Percentiles rank a stretch among this genome's conserved stretches.
These are phyloP conservation scores for Recurvirostra avosetta DNA, from an alignment of 2,113 vertebrate genomes.

Conservation along the genomic window DNA sequence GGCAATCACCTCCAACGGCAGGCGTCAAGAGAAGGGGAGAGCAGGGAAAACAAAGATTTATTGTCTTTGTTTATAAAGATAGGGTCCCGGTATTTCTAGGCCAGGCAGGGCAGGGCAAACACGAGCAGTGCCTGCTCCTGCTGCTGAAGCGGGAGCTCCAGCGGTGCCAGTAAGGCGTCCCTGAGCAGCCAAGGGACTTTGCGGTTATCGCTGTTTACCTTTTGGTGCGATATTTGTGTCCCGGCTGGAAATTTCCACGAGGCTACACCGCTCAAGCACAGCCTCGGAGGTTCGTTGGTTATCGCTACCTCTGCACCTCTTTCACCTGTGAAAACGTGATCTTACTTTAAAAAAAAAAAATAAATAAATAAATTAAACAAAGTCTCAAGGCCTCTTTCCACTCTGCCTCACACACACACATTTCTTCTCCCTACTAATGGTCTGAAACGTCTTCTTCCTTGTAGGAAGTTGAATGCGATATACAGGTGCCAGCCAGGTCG, in stretches of 20 bases:
- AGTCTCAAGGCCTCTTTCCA: rapidly evolving
- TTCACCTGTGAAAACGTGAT: background rate
- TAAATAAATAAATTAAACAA: background rate
- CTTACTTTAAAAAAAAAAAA: background rate
- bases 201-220: constrained; percentile 8
- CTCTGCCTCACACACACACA: background rate
- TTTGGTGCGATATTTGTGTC: background rate
- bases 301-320: background rate
- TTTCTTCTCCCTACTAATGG: background rate
- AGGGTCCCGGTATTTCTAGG: too few species aligned
- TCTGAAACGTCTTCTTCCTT: background rate
- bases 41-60: background rate
- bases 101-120: background rate
- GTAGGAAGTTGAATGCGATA: constrained; percentile 40
- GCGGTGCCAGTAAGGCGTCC: rapidly evolving
- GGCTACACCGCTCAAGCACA: background rate
- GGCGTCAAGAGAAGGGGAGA: background rate
- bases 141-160: background rate
- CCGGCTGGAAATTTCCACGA: constrained; percentile 39
- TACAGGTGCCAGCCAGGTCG: constrained; percentile 37
- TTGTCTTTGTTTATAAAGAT: background rate
- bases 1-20: background rate
- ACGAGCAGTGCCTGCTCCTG: background rate
- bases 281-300: background rate
- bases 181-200: background rate